phyloP scores from a whole-genome alignment of 37 sponge, comb jelly and placozoan species.

The Hormiphora californensis region DNA sequence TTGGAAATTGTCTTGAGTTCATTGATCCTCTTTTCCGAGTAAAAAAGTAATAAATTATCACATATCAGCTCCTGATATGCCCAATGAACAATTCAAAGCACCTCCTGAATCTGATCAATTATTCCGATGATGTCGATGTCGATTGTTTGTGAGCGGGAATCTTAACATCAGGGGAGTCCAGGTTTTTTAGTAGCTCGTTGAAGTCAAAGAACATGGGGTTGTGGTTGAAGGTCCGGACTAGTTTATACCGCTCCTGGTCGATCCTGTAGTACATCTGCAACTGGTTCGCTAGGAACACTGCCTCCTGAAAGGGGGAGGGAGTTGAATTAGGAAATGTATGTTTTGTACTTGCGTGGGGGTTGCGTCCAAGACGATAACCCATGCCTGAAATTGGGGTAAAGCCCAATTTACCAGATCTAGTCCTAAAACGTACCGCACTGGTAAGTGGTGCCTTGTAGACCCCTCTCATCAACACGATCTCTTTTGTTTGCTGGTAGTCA shows the following conservation, averaged over 20 bases:
- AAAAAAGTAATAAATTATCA: no score
- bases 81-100: no score
- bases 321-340: neutral
- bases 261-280: slow-evolving; percentile 39
- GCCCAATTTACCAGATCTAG: no score
- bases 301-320: neutral
- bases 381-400: no score
- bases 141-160: neutral
- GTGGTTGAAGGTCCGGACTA: slow-evolving; percentile 32
- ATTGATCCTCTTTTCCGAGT: no score
- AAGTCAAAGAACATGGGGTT: slow-evolving; percentile 39
- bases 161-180: neutral
- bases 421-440: neutral
- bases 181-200: slow-evolving; percentile 21
- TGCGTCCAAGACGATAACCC: no score
- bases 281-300: slow-evolving; percentile 23
- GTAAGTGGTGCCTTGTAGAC: neutral
- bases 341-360: neutral
- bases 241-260: neutral
- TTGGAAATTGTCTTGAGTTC: no score
- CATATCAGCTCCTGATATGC: no score
- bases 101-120: no score
- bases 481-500: slow-evolving; percentile 26
- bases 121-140: no score
- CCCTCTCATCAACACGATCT: slow-evolving; percentile 3